Evolutionary conservation across 1,140 invertebrate species (phyloP).

Genomic region (Drosophila obscura): DNA sequence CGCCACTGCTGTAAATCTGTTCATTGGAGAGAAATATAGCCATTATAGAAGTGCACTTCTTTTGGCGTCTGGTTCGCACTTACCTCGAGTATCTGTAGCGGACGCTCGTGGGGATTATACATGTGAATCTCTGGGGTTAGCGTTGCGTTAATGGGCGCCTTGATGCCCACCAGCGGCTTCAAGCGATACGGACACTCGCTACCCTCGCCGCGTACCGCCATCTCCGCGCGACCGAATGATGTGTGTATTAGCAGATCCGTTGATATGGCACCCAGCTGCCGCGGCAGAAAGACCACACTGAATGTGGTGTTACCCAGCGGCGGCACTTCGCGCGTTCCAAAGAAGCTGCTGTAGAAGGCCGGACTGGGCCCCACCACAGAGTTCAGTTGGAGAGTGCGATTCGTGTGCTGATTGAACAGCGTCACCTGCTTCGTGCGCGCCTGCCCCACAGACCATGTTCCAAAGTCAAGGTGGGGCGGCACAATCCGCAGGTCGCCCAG

Average conservation of each 20-base stretch:
- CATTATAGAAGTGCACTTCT: neutral
- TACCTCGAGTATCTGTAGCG: slow-evolving; percentile 90
- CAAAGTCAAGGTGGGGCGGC: slow-evolving; percentile 78
- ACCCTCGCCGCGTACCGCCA: slow-evolving; percentile 91
- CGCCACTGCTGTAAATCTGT: slow-evolving; percentile 92
- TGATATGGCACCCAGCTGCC: slow-evolving; percentile 94
- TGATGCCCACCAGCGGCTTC: slow-evolving; percentile 93
- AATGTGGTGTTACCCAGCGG: slow-evolving; percentile 97
- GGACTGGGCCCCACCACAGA: slow-evolving; percentile 94
- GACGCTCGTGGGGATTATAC: slow-evolving; percentile 95
- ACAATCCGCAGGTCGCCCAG: slow-evolving; percentile 70
- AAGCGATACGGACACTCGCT: slow-evolving; percentile 94
- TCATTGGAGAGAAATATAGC: neutral
- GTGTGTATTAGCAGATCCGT: slow-evolving; percentile 97
- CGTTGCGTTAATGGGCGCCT: slow-evolving; percentile 95
- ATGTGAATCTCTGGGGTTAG: slow-evolving; percentile 95
- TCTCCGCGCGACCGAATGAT: slow-evolving; percentile 92
- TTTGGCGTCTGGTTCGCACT: neutral
- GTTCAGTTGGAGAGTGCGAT: slow-evolving; percentile 90
- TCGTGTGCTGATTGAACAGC: slow-evolving; percentile 90
- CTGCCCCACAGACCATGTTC: slow-evolving; percentile 90
- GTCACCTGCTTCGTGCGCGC: slow-evolving; percentile 92
- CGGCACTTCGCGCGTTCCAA: slow-evolving; percentile 95
- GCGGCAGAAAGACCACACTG: slow-evolving; percentile 96
- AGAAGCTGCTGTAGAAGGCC: slow-evolving; percentile 96